These are phyloP conservation scores for Oscheius sp. DNA, from an alignment of 2,888 invertebrate genomes.

Conservation along the genomic window DNA sequence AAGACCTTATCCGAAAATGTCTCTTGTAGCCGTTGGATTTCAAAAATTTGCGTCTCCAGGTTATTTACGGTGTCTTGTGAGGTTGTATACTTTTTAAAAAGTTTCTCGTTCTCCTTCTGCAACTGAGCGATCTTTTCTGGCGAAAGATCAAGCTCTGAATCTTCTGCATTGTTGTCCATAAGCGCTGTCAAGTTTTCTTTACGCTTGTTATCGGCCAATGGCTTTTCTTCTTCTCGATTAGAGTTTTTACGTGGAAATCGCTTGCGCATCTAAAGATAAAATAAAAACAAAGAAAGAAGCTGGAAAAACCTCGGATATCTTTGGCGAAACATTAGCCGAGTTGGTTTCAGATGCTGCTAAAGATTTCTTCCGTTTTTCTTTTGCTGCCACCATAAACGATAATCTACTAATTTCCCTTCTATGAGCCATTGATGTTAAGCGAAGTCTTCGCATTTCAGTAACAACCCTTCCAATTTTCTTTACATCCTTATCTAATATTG, in stretches of 20 bases:
- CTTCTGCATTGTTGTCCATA: neutral
- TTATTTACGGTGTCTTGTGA: constrained; percentile 34
- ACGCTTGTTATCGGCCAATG: neutral
- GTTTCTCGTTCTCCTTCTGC: constrained; percentile 7
- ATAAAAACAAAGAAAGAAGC: neutral
- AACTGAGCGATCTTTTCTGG: neutral
- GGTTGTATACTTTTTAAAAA: constrained; percentile 16
- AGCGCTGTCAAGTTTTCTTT: neutral
- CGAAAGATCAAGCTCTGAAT: neutral
- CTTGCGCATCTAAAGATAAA: neutral
- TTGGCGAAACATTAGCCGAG: neutral
- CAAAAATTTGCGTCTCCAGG: constrained; percentile 82
- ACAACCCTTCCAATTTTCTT: constrained; percentile 25
- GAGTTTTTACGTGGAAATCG: neutral
- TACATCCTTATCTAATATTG: constrained; percentile 11
- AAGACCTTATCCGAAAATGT: constrained; percentile 90
- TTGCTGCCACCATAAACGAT: constrained; percentile 10
- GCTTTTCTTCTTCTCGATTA: neutral
- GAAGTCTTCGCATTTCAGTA: constrained; percentile 24
- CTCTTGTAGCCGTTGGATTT: constrained; percentile 92
- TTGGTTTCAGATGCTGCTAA: neutral
- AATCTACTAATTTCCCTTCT: constrained; percentile 13
- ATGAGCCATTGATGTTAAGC: neutral
- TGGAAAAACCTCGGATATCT: neutral
- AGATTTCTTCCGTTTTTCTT: neutral